phyloP scores from a whole-genome alignment of 2,797 vertebrate genomes.

The Valencia hispanica region DNA sequence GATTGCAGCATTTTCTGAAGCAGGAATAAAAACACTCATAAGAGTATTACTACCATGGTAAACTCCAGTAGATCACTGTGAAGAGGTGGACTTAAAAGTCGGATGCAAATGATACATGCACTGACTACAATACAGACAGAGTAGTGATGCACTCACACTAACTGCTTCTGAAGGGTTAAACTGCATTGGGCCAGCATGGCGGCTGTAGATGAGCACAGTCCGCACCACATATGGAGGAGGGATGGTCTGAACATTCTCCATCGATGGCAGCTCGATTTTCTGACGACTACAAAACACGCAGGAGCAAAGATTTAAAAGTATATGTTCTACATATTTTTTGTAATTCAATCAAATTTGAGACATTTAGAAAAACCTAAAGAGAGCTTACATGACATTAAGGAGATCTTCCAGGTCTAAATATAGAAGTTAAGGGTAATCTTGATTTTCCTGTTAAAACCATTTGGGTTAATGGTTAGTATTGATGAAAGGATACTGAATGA shows the following conservation, averaged over 20 bases:
- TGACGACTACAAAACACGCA: conserved; percentile 80
- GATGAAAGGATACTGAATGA: conserved; percentile 91
- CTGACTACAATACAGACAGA: neutral
- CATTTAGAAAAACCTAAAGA: neutral
- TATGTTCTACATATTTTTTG: neutral
- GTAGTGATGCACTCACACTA: conserved; percentile 75
- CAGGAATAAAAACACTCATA: conserved; percentile 6
- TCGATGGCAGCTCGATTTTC: conserved; percentile 91
- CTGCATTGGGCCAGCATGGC: conserved; percentile 87
- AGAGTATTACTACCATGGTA: neutral
- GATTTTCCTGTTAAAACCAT: neutral
- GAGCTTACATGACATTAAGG: conserved; percentile 92
- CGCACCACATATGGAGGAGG: conserved; percentile 92
- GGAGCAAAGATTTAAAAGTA: neutral
- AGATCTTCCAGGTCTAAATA: conserved; percentile 92
- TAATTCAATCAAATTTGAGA: neutral
- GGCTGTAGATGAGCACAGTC: conserved; percentile 90
- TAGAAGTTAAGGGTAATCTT: conserved; percentile 73
- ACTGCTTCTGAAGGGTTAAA: conserved; percentile 87
- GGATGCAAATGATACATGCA: neutral
- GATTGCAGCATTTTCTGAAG: conserved; percentile 94
- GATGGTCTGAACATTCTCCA: conserved; percentile 92
- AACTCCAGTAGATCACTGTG: neutral
- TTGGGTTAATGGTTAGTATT: neutral
- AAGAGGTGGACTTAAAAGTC: neutral